Evolutionary conservation across 2,113 vertebrate genomes (phyloP), one percentile per base, ranked within the genome.

Genomic region (Micronycteris hirsuta): DNA sequence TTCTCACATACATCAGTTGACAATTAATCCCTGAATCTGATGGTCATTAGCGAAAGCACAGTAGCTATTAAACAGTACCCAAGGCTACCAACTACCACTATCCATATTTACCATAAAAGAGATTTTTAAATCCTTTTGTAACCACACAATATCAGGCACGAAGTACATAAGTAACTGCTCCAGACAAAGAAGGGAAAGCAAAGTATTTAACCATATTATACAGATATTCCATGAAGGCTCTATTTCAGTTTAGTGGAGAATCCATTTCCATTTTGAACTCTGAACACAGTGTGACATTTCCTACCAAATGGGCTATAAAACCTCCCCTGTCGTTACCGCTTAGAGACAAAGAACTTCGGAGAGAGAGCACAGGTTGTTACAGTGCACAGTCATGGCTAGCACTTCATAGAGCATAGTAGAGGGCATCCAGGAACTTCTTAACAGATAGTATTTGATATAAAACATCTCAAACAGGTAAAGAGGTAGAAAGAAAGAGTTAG

Each of bases 1-100:
- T 89, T 88, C 89, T 94, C 86, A 96, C 49, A 71, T 83, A n/a
- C 43, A 86, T 78, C 70, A 81, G 45, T 24, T 92, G 82, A 90
- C 45, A 82, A 94, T 82, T 81, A 95, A 94, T 36, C 70, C 89
- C 54, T 67, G 86, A 63, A 52, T 68, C 4, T 0, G n/a, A 56
- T 13, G 20, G 74, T 82, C 76, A 93, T 97, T 85, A 85, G 36
- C 22, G 47, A 89, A 89, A 81, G 33, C 67, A 92, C 19, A 77
- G 28, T 15, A 73, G 52, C 80, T 92, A 28, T 85, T 71, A 63
- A 77, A 87, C 11, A 91, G 84, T 45, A 52, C 70, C 70, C 10
- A 0, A 89, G 78, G 81, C 67, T 85, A 78, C 61, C 36, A 49
- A 73, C 67, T 78, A 82, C 54, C 36, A 49, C 71, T 78, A 61